Base-by-base conservation (phyloP, 2,888 invertebrate genomes). In the Eumacrocentrus americanus region DNA sequence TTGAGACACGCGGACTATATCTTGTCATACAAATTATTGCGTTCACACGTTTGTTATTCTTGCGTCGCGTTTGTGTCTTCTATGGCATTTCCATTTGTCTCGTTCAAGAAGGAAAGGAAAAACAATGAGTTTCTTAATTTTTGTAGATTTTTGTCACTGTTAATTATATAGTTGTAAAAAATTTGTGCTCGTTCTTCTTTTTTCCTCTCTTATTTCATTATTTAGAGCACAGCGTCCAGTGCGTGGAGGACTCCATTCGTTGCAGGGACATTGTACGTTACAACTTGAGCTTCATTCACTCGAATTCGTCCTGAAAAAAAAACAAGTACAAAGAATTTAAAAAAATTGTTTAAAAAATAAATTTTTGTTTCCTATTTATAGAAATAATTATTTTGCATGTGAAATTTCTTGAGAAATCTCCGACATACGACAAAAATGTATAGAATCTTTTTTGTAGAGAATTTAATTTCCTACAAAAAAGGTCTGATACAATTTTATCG, bases 231-330 rank as follows among this genome's bases (percentile, higher is more conserved):
- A 23, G 85, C 83, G 72, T 94, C 92, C 65, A 93, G 84, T 7
- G 91, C 93, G 79, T 94, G 93, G 72, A 94, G 89, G 61, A 94
- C 93, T 69, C 94, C 93, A 79, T 94, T 94, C 54, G 93, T 93
- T 53, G 93, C 89, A 52, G 94, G 93, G 71, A 93, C 91, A 81
- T 94, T 93, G 79, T 91, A 91, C 50, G 92, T 91, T 63, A 91
- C 82, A 74, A 94, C 89, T 77, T 89, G 89, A 16, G 89, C 88
- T 75, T 92, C 91, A 81, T 94, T 94, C 66, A 92, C 89, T 80
- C 91, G 91, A 70, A 93, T 89, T 79, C 91, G 90, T 68, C 92
- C 93, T 91, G 69, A 20, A 74, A 75, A 18, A 29, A 6, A 29
- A 29, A 6, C 9, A 29, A 29, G 4, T 29, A 29, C n/a, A n/a